phyloP scores from a whole-genome alignment of 2,888 invertebrate genomes.

The Nemoura dubitans region DNA sequence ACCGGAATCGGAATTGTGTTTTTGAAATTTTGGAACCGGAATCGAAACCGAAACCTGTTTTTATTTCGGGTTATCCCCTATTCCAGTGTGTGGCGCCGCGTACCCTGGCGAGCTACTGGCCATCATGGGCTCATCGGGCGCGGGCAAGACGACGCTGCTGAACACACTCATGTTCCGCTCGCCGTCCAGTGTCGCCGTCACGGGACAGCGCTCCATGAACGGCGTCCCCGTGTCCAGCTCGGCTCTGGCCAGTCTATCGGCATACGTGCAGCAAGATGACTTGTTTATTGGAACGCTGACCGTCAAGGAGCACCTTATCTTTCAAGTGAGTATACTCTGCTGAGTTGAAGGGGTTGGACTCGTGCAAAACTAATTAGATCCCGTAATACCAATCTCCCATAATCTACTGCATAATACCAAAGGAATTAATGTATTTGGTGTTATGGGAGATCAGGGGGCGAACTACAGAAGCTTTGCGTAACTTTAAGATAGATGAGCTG shows the following conservation, averaged over 20 bases:
- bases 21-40: too few species aligned
- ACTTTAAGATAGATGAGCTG: too few species aligned
- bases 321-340: slow-evolving; percentile 75
- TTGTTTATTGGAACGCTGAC: slow-evolving; percentile 91
- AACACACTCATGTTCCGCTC: slow-evolving; percentile 88
- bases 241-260: slow-evolving; percentile 79
- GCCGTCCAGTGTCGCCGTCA: slow-evolving; percentile 72
- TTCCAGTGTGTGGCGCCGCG: slow-evolving; percentile 80
- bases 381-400: too few species aligned
- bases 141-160: slow-evolving; percentile 93
- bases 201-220: slow-evolving; percentile 72
- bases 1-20: too few species aligned
- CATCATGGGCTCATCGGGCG: slow-evolving; percentile 90
- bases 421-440: too few species aligned
- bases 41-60: too few species aligned
- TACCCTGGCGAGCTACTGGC: slow-evolving; percentile 87
- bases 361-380: too few species aligned
- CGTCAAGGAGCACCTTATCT: slow-evolving; percentile 87
- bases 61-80: too few species aligned
- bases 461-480: too few species aligned
- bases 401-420: too few species aligned
- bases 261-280: slow-evolving; percentile 95
- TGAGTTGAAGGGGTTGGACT: too few species aligned
- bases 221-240: slow-evolving; percentile 76
- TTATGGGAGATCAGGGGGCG: too few species aligned